Percentiles rank a stretch among this genome's conserved stretches.
phyloP scores from a whole-genome alignment of 2,113 vertebrate species.

The Heptranchias perlo region DNA sequence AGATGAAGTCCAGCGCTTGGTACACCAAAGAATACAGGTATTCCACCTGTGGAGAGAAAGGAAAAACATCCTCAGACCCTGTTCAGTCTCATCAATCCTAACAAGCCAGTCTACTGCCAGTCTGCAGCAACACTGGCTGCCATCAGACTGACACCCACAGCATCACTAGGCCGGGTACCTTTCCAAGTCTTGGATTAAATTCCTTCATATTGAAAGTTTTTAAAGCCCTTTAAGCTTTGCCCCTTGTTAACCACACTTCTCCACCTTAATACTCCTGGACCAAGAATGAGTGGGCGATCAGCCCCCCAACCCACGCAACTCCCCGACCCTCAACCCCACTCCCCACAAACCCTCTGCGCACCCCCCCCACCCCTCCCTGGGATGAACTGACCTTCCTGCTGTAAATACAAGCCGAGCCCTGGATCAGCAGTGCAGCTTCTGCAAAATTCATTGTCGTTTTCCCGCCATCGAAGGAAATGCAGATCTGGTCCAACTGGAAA shows the following conservation, averaged over 20 bases:
- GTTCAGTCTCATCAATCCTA: background rate
- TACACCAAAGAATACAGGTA: slow-evolving; percentile 83
- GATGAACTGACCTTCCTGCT: slow-evolving; percentile 77
- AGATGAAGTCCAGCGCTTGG: slow-evolving; percentile 80
- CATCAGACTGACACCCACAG: background rate
- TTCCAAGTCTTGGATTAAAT: background rate
- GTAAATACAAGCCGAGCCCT: slow-evolving; percentile 84
- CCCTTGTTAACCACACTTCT: background rate
- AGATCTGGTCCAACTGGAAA: slow-evolving; percentile 78
- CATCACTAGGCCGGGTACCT: background rate
- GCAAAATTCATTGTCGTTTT: slow-evolving; percentile 83
- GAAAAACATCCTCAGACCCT: slow-evolving; percentile 19
- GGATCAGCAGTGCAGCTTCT: slow-evolving; percentile 83
- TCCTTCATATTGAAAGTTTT: background rate
- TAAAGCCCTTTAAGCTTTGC: background rate
- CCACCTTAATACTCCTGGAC: background rate
- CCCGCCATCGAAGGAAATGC: slow-evolving; percentile 85
- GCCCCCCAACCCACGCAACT: background rate
- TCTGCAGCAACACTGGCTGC: background rate
- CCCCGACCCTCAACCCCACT: too few relatives aligned
- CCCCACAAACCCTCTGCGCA: background rate
- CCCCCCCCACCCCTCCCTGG: background rate
- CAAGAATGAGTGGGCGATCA: background rate
- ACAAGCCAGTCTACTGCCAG: background rate
- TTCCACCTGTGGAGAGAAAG: slow-evolving; percentile 69